Evolutionary conservation across 2,888 invertebrate species (phyloP).

Genomic region (Athalia circularis): DNA sequence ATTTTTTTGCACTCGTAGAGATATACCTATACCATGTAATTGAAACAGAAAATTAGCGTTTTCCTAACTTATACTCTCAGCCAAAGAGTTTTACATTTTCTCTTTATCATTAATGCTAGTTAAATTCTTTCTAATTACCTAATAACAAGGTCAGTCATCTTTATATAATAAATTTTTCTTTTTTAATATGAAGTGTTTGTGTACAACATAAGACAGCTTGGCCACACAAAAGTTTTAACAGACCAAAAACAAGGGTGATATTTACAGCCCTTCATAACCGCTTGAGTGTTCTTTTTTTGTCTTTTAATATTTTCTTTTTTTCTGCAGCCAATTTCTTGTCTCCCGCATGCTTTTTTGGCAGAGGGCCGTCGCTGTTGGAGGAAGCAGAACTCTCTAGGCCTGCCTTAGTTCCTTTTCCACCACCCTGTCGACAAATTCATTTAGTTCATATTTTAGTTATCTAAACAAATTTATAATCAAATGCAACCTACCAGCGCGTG

Average conservation of each 20-base stretch:
- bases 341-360: conserved; percentile 90
- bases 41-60: conserved; percentile 30
- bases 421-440: conserved; percentile 58
- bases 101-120: conserved; percentile 46
- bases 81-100: conserved; percentile 30
- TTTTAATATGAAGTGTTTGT: conserved; percentile 65
- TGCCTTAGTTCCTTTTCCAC: conserved; percentile 72
- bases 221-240: conserved; percentile 61
- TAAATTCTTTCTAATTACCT: conserved; percentile 59
- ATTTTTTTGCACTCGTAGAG: conserved; percentile 23
- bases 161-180: conserved; percentile 60
- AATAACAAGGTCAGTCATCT: conserved; percentile 64
- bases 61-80: conserved; percentile 29
- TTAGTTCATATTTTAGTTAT: neutral
- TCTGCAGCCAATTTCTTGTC: conserved; percentile 85
- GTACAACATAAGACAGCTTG: conserved; percentile 65
- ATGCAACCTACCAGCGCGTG: conserved; percentile 82
- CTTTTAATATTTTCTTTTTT: conserved; percentile 85
- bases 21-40: conserved; percentile 28
- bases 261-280: conserved; percentile 81
- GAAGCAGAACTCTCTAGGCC: conserved; percentile 69
- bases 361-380: conserved; percentile 80
- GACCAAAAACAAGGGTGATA: conserved; percentile 52
- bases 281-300: conserved; percentile 90
- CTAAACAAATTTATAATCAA: neutral